These are phyloP conservation scores for Hydrolagus colliei DNA, from an alignment of 2,797 vertebrate species.

Conservation along the genomic window DNA sequence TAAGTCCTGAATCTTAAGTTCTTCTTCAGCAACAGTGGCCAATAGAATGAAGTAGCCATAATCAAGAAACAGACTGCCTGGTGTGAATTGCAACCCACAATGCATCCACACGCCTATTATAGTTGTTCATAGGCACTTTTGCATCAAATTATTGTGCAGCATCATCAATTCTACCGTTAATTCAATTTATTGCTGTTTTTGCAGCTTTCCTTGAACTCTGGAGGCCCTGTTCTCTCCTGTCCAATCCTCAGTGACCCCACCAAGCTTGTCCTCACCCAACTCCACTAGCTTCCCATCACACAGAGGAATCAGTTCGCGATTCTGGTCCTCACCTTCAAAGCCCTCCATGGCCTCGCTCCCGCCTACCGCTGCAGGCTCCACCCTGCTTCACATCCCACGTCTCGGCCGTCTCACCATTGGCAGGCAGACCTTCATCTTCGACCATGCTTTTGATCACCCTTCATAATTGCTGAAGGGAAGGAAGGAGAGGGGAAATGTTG, in stretches of 20 bases:
- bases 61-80: background rate
- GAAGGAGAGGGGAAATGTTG: too few relatives aligned
- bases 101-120: background rate
- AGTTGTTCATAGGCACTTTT: background rate
- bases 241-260: too few relatives aligned
- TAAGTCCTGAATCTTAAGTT: too few relatives aligned
- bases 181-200: too few relatives aligned
- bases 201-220: background rate
- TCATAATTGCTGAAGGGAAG: too few relatives aligned
- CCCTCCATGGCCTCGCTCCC: too few relatives aligned
- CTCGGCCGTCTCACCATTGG: background rate
- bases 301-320: background rate
- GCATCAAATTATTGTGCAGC: too few relatives aligned
- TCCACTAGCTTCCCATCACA: too few relatives aligned
- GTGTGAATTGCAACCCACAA: background rate
- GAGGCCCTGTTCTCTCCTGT: too few relatives aligned
- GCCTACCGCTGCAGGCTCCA: background rate
- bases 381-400: background rate
- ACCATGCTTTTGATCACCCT: too few relatives aligned
- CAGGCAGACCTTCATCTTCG: background rate
- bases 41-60: background rate
- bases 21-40: background rate
- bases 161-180: too few relatives aligned
- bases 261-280: too few relatives aligned
- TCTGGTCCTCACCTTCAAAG: background rate